Evolutionary conservation across 2,888 invertebrate species (phyloP).

Genomic region (Danaus chrysippus): DNA sequence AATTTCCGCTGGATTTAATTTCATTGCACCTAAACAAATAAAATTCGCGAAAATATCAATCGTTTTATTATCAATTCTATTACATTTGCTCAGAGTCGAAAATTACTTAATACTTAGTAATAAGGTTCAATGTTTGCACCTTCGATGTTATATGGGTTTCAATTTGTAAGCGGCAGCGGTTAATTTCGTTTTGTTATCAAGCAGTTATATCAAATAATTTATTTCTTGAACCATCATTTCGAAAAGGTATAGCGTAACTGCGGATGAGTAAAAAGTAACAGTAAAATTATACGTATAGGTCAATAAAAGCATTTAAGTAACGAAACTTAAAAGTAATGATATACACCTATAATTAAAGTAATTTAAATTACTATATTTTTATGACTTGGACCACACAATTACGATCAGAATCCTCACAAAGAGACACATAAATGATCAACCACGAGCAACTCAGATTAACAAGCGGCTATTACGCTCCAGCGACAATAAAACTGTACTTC

Average conservation of each 20-base stretch:
- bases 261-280: too few species aligned
- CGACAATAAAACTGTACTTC: constrained; percentile 57
- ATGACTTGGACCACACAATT: constrained; percentile 38
- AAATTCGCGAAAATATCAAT: constrained; percentile 18
- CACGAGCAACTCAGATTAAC: constrained; percentile 66
- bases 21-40: constrained; percentile 68
- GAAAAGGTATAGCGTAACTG: too few species aligned
- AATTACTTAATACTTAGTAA: constrained; percentile 20
- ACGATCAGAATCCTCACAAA: constrained; percentile 41
- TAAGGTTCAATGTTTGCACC: constrained; percentile 35
- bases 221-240: too few species aligned
- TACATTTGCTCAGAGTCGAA: constrained; percentile 27
- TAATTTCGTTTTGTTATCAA: not conserved
- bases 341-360: not conserved
- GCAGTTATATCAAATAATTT: too few species aligned
- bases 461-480: constrained; percentile 59
- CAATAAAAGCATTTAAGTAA: too few species aligned
- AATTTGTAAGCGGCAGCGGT: constrained; percentile 17
- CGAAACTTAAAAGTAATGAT: too few species aligned
- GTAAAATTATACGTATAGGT: too few species aligned
- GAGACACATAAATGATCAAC: constrained; percentile 58
- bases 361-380: not conserved
- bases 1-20: constrained; percentile 49
- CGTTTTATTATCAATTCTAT: constrained; percentile 7
- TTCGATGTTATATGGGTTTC: constrained; percentile 24